phyloP scores from a whole-genome alignment of 1,140 invertebrate species.

The Ceratoteleas bidentatus region DNA sequence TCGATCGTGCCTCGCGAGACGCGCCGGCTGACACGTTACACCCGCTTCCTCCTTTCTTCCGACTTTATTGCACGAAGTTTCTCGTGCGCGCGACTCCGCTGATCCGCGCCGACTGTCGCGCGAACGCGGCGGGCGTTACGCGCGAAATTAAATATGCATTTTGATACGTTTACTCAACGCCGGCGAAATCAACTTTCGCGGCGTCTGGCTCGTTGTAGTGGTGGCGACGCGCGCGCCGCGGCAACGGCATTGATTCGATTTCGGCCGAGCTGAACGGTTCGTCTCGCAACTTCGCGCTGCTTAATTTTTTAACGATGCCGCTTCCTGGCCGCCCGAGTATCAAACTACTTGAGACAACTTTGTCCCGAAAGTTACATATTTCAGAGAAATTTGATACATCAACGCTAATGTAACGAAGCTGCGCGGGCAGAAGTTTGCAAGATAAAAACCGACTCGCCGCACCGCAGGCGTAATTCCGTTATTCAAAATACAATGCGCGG shows the following conservation, averaged over 20 bases:
- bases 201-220: not conserved
- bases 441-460: conserved; percentile 47
- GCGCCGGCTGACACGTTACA: conserved; percentile 5
- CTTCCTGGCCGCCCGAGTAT: conserved; percentile 16
- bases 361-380: conserved; percentile 50
- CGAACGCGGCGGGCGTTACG: conserved; percentile 20
- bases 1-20: conserved; percentile 40
- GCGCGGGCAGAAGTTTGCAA: conserved; percentile 45
- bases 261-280: not conserved
- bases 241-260: not conserved
- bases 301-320: conserved; percentile 54
- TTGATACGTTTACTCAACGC: conserved; percentile 25
- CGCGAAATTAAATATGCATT: conserved; percentile 46
- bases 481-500: conserved; percentile 32
- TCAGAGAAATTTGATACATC: conserved; percentile 58
- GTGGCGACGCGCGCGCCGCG: no score
- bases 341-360: conserved; percentile 57
- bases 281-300: conserved; percentile 30
- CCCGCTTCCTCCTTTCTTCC: not conserved
- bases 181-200: not conserved
- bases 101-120: conserved; percentile 13
- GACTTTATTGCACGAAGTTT: conserved; percentile 47
- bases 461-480: conserved; percentile 32
- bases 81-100: conserved; percentile 13
- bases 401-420: conserved; percentile 50